Percentiles rank a stretch among this genome's conserved stretches.
Conservation (phyloP, 2,113 vertebrate species). For the Turdus rufiventris region DNA sequence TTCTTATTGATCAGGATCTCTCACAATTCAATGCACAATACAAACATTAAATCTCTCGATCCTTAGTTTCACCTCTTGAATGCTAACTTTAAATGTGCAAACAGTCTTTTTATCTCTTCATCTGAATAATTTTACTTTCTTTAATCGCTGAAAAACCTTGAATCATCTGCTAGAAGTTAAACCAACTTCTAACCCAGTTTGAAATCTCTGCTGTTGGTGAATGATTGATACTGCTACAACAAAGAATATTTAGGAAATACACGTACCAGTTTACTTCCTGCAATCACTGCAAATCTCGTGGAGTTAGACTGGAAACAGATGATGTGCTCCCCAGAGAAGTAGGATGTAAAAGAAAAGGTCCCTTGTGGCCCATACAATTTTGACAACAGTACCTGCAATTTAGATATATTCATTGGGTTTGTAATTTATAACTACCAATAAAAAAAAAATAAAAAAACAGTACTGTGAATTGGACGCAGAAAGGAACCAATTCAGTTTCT, state of each 20-base stretch:
- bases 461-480: background rate
- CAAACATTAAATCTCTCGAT: background rate
- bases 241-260: background rate
- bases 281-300: slow-evolving; percentile 79
- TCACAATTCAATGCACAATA: background rate
- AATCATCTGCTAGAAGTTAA: background rate
- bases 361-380: slow-evolving; percentile 81
- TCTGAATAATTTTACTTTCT: background rate
- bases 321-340: slow-evolving; percentile 79
- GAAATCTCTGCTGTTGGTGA: background rate
- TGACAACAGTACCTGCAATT: slow-evolving; percentile 76
- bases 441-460: background rate
- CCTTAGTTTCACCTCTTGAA: background rate
- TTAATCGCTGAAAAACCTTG: accelerated
- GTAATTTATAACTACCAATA: background rate
- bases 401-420: background rate
- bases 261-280: slow-evolving; percentile 83
- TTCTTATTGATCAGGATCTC: background rate
- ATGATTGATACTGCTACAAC: background rate
- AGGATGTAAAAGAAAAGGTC: slow-evolving; percentile 84
- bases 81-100: background rate
- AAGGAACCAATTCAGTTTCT: background rate
- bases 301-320: slow-evolving; percentile 89
- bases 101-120: background rate
- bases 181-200: background rate